A percentile compares a stretch with the other conserved stretches of the same genome.
Evolutionary conservation across 2,888 invertebrate species (phyloP).

Genomic region (Ernsta delagoae): DNA sequence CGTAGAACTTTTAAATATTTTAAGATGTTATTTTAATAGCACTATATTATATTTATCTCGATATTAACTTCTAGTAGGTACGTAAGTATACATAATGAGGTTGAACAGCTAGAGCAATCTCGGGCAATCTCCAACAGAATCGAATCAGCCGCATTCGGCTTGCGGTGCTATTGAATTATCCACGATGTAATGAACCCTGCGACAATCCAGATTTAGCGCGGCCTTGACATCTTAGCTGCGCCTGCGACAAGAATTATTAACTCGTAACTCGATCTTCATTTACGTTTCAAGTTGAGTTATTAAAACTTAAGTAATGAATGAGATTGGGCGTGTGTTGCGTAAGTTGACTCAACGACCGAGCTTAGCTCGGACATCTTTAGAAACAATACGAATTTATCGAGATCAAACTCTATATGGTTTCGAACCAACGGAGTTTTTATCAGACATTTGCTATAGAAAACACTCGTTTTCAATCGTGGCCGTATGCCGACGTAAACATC

Average conservation of each 20-base stretch:
- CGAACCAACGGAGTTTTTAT: no score
- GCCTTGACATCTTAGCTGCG: not conserved
- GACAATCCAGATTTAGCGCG: not conserved
- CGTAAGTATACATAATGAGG: not conserved
- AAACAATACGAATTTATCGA: no score
- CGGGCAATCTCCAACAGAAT: not conserved
- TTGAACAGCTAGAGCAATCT: not conserved
- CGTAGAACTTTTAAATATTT: no score
- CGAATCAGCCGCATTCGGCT: not conserved
- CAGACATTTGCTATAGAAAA: no score
- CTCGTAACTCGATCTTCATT: not conserved
- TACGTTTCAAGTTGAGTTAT: not conserved
- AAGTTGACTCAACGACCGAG: no score
- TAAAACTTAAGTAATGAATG: no score
- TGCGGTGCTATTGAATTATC: not conserved
- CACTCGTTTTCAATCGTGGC: no score
- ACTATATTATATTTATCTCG: not conserved
- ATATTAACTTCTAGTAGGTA: not conserved
- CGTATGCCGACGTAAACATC: no score
- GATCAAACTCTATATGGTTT: no score
- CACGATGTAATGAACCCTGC: slow-evolving; percentile 2
- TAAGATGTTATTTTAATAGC: no score
- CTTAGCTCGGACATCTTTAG: no score
- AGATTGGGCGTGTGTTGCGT: no score
- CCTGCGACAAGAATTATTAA: not conserved